Conservation (phyloP, 1,140 invertebrate genomes). For the Leptestheria dahalacensis region DNA sequence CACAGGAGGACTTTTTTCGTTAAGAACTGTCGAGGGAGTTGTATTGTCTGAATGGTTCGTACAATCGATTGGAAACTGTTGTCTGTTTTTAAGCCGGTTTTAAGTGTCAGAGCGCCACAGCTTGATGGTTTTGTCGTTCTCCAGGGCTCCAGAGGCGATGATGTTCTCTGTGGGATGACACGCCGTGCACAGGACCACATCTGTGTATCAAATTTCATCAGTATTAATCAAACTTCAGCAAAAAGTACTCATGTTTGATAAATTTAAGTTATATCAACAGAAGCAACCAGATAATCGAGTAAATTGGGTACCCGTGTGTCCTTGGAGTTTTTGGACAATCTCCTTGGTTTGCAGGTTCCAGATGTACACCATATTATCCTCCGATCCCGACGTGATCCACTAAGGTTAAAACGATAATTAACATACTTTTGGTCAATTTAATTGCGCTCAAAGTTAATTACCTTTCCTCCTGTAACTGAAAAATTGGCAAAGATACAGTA, state of each 20-base stretch:
- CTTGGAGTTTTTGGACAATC: constrained; percentile 92
- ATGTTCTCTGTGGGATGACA: constrained; percentile 99
- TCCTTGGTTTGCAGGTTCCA: constrained; percentile 99
- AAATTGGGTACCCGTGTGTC: constrained; percentile 62
- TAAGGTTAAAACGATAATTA: constrained; percentile 28
- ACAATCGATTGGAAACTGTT: too few species aligned
- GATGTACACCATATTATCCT: constrained; percentile 97
- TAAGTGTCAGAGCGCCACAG: constrained; percentile 97
- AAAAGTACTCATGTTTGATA: neutral
- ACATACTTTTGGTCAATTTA: constrained; percentile 7
- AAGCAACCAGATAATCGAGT: neutral
- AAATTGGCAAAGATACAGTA: constrained; percentile 99
- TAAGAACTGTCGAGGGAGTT: too few species aligned
- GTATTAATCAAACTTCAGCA: neutral
- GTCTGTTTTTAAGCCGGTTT: too few species aligned
- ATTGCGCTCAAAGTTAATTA: constrained; percentile 28
- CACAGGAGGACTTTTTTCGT: too few species aligned
- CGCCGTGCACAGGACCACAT: constrained; percentile 93
- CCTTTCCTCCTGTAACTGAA: constrained; percentile 97
- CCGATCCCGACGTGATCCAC: constrained; percentile 99
- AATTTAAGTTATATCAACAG: neutral
- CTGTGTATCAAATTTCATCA: constrained; percentile 34
- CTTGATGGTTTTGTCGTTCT: constrained; percentile 98
- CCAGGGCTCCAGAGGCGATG: constrained; percentile 93
- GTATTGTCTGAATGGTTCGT: too few species aligned